A percentile compares a stretch with the other conserved stretches of the same genome.
Conservation (phyloP, 2,888 invertebrate genomes). For the Scaptomyza cyrtandrae region DNA sequence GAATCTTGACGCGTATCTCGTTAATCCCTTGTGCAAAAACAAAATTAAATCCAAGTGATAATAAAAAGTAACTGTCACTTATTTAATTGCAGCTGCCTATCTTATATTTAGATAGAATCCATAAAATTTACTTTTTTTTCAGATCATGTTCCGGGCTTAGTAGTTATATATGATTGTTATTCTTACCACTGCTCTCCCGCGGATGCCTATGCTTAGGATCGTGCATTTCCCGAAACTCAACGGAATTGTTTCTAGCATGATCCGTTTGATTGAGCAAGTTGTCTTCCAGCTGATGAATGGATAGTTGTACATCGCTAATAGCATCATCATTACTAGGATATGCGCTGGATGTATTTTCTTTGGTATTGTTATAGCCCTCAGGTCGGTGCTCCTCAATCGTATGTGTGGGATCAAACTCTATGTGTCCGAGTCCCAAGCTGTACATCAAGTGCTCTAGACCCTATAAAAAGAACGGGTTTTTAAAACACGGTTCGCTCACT, state of each 20-base stretch:
- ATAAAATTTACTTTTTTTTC: background rate
- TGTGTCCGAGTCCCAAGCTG: slow-evolving; percentile 88
- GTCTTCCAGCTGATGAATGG: slow-evolving; percentile 19
- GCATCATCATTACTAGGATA: slow-evolving; percentile 52
- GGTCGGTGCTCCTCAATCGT: slow-evolving; percentile 83
- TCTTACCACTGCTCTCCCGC: slow-evolving; percentile 83
- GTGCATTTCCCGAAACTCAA: slow-evolving; percentile 83
- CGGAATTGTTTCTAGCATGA: slow-evolving; percentile 27
- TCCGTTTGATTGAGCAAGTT: slow-evolving; percentile 16
- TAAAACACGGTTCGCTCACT: background rate
- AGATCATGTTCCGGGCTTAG: slow-evolving; percentile 3
- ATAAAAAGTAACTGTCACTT: background rate
- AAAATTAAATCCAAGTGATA: background rate
- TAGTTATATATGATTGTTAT: background rate
- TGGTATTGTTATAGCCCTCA: slow-evolving; percentile 67
- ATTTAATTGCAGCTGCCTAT: background rate
- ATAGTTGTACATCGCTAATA: slow-evolving; percentile 46
- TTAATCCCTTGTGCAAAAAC: background rate
- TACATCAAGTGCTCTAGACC: slow-evolving; percentile 89
- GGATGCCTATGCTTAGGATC: slow-evolving; percentile 84
- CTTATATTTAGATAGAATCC: background rate
- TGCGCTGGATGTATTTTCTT: slow-evolving; percentile 19
- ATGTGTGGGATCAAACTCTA: slow-evolving; percentile 85
- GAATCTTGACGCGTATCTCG: background rate
- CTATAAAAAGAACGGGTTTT: slow-evolving; percentile 81